Conservation (phyloP, 2,888 invertebrate species). For the Sclerodermus sp. region DNA sequence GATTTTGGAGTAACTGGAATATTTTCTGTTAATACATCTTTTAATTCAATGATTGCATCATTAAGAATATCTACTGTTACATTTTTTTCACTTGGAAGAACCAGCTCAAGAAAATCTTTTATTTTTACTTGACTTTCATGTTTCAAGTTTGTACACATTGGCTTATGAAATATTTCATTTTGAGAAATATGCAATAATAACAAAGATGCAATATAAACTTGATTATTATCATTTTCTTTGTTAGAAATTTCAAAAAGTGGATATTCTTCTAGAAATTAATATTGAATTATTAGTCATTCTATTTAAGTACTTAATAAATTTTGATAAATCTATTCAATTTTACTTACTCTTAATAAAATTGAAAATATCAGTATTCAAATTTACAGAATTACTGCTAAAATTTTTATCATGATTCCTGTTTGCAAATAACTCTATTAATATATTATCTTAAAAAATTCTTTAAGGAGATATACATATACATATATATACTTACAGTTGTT, state of each 20-base stretch:
- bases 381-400: too few species aligned
- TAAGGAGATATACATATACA: neutral
- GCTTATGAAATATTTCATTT: constrained; percentile 61
- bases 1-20: constrained; percentile 30
- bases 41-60: constrained; percentile 57
- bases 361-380: neutral
- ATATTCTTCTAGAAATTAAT: constrained; percentile 49
- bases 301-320: neutral
- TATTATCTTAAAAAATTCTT: neutral
- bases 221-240: constrained; percentile 48
- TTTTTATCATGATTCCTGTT: neutral
- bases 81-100: constrained; percentile 60
- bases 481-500: constrained; percentile 31
- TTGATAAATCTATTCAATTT: neutral
- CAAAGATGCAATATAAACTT: constrained; percentile 60
- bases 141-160: constrained; percentile 62
- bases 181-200: constrained; percentile 62
- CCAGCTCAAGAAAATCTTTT: constrained; percentile 60
- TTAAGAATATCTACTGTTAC: constrained; percentile 56
- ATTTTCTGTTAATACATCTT: constrained; percentile 18
- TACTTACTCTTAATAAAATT: neutral
- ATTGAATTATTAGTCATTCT: neutral
- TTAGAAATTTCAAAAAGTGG: constrained; percentile 59
- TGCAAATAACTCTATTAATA: neutral
- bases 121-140: constrained; percentile 62